Conservation (phyloP, 2,797 vertebrate genomes). For the Myotis findleyi region DNA sequence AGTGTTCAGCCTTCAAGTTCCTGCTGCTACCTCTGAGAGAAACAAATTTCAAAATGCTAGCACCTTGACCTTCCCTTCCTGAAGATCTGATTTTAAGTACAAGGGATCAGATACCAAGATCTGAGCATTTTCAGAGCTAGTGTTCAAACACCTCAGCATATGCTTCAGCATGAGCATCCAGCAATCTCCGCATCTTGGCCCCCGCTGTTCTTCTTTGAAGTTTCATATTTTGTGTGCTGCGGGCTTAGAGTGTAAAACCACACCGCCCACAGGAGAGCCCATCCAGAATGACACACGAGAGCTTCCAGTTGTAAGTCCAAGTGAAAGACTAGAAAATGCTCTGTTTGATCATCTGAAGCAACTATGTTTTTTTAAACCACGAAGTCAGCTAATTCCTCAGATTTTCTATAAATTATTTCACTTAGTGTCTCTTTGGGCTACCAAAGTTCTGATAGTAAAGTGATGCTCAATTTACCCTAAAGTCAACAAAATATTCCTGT, state of each 20-base stretch:
- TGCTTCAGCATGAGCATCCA: neutral
- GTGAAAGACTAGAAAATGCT: neutral
- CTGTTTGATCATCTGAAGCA: neutral
- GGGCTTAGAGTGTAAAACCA: neutral
- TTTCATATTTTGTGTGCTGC: neutral
- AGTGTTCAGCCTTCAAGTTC: neutral
- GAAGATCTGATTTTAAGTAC: neutral
- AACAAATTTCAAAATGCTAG: neutral
- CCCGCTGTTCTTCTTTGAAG: neutral
- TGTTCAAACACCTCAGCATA: neutral
- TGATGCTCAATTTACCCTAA: neutral
- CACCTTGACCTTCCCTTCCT: neutral
- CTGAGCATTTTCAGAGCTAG: neutral
- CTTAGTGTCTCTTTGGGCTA: neutral
- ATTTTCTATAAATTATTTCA: neutral
- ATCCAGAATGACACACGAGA: neutral
- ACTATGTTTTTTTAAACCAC: neutral
- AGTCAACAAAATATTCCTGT: neutral
- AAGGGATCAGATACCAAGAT: neutral
- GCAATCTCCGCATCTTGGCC: neutral
- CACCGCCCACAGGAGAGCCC: rapidly evolving
- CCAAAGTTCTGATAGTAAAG: neutral
- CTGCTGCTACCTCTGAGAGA: neutral
- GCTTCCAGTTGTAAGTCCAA: neutral
- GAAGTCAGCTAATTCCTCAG: neutral